phyloP scores from a whole-genome alignment of 1,140 invertebrate genomes.

The Zaprionus tsacasi region DNA sequence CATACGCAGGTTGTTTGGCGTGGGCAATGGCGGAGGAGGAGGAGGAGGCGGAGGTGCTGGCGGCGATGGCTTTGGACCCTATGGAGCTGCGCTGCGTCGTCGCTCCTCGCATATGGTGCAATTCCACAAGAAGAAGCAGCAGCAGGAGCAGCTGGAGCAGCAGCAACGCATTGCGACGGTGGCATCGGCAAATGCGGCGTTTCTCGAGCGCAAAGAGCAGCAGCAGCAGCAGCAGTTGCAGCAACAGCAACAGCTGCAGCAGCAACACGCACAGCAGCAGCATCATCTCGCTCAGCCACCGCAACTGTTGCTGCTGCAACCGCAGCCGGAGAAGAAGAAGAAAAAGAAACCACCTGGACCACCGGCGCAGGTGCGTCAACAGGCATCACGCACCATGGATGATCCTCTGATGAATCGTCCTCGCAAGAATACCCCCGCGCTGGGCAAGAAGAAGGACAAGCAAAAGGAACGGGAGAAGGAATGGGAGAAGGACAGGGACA shows the following conservation, averaged over 20 bases:
- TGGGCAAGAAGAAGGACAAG: constrained; percentile 69
- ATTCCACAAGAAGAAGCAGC: constrained; percentile 71
- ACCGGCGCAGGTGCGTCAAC: constrained; percentile 68
- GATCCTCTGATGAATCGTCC: constrained; percentile 79
- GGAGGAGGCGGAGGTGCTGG: constrained; percentile 2
- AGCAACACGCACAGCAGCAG: constrained; percentile 15
- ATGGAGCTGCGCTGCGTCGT: constrained; percentile 56
- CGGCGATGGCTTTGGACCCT: constrained; percentile 47
- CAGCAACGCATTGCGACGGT: constrained; percentile 77
- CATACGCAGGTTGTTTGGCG: constrained; percentile 71
- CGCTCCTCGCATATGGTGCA: constrained; percentile 77
- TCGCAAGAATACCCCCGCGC: constrained; percentile 49
- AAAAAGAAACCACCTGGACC: constrained; percentile 78
- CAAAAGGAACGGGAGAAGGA: constrained; percentile 9
- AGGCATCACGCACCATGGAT: constrained; percentile 77
- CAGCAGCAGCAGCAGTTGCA: constrained; percentile 42
- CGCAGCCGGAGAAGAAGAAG: constrained; percentile 64
- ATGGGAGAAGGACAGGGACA: constrained; percentile 41
- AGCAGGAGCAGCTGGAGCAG: constrained; percentile 67
- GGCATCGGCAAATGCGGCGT: constrained; percentile 72
- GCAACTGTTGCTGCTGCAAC: constrained; percentile 34
- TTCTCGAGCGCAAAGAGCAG: constrained; percentile 61
- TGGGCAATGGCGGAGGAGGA: constrained; percentile 46
- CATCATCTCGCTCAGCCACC: constrained; percentile 19
- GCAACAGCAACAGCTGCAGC: constrained; percentile 52